Evolutionary conservation across 2,888 invertebrate genomes (phyloP), one percentile per base, ranked within the genome.

Genomic region (Smittia aterrima): DNA sequence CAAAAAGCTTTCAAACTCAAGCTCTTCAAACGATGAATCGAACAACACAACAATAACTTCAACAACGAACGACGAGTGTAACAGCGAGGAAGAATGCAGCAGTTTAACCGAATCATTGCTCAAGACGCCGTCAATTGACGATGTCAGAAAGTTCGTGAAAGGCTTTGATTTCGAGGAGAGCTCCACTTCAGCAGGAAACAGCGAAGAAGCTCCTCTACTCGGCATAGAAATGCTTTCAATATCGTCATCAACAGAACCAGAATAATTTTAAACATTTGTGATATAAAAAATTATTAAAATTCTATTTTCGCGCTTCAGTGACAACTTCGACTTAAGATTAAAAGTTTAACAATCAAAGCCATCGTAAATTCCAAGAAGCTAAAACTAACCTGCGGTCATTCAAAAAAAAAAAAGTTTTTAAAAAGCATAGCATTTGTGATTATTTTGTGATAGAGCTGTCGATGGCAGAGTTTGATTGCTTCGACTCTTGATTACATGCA

Each of bases 171-270:
- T 64, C 7, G 72, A 72, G 22, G 72, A 72, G 11, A 25, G 27
- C 13, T 72, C 72, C 4, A 38, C 24, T 7, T 72, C 72, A 9
- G 32, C 38, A 3, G 47, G 70, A 1, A 58, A 72, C 22, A 54
- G 80, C 75, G 83, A 83, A 77, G 83, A 83, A 78, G 82, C 82
- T 9, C 83, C 83, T 54, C 78, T 83, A 40, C 79, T 83, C 74
- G 83, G 72, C 22, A 72, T 72, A 4, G 72, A 72, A 72, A 24
- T 66, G 25, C 20, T 27, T 1, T 66, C 72, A 7, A 40, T 72
- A 16, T 54, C n/a, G 9, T 72, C 72, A 16, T 72, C 72, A 16
- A 72, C 72, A 1, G 72, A 72, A n/a, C 64, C 13, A 1, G 64
- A 64, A 64, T 64, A 25, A 66, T 1, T 16, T 58, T 22, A 27